phyloP scores from a whole-genome alignment of 2,797 vertebrate genomes.

The Loriculus beryllinus region DNA sequence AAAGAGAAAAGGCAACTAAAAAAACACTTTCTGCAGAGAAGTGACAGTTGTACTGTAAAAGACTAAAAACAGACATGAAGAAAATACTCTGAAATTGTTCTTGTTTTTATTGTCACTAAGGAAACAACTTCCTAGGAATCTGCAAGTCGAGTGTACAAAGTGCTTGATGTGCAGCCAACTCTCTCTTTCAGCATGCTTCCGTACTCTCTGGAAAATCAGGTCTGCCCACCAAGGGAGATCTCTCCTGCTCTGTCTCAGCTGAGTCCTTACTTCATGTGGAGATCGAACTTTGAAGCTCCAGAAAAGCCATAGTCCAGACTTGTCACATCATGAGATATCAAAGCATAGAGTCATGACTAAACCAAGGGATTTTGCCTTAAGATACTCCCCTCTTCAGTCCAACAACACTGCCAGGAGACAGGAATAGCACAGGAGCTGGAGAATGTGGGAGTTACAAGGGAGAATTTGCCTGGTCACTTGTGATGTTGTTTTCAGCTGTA shows the following conservation, averaged over 20 bases:
- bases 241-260: neutral
- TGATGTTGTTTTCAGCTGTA: neutral
- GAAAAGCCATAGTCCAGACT: neutral
- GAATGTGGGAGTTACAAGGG: neutral
- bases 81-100: conserved; percentile 10
- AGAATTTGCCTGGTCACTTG: neutral
- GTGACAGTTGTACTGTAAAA: neutral
- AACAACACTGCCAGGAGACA: neutral
- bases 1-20: neutral
- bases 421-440: neutral
- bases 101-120: conserved; percentile 38
- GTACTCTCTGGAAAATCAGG: neutral
- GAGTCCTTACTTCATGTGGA: neutral
- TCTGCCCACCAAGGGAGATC: neutral
- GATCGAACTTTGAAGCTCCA: neutral
- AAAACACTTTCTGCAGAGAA: neutral
- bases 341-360: neutral
- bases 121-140: conserved; percentile 25
- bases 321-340: neutral
- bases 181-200: neutral
- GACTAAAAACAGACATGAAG: neutral
- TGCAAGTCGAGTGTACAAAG: neutral
- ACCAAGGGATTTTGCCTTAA: neutral
- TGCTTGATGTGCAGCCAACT: neutral
- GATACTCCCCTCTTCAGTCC: neutral